phyloP scores from a whole-genome alignment of 2,113 vertebrate genomes.

The Spea bombifrons region DNA sequence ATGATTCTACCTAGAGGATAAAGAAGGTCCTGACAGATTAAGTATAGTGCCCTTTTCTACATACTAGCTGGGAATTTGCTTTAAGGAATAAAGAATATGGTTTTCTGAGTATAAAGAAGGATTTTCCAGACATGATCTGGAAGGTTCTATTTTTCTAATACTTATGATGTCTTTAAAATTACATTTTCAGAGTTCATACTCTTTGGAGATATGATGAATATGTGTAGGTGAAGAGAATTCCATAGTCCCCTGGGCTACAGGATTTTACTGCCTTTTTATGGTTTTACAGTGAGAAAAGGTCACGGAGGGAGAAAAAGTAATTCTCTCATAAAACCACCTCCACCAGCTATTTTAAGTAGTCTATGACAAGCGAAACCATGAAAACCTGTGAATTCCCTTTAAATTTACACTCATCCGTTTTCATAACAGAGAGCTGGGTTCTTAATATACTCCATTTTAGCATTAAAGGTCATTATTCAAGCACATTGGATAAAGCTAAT shows the following conservation, averaged over 20 bases:
- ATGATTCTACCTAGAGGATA: too few relatives aligned
- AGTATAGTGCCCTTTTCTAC: too few relatives aligned
- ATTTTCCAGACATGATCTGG: neutral
- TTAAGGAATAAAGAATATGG: neutral
- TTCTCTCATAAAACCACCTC: constrained; percentile 39
- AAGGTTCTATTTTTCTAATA: neutral
- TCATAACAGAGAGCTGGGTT: constrained; percentile 15
- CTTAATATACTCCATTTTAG: constrained; percentile 35
- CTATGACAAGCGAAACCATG: constrained; percentile 23
- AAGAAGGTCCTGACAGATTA: too few relatives aligned
- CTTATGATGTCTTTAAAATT: neutral
- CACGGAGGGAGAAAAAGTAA: constrained; percentile 33
- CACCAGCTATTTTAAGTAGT: constrained; percentile 23
- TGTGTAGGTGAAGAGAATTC: constrained; percentile 31
- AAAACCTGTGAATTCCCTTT: constrained; percentile 29
- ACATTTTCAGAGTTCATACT: constrained; percentile 18
- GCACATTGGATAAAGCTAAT: constrained; percentile 39
- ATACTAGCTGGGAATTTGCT: neutral
- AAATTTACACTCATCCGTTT: constrained; percentile 23
- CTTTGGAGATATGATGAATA: constrained; percentile 16
- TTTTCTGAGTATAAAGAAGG: neutral
- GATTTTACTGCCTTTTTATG: constrained; percentile 35
- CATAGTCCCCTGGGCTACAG: constrained; percentile 28
- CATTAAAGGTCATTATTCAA: constrained; percentile 41
- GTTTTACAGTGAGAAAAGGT: constrained; percentile 46